Percentiles rank a stretch among this genome's conserved stretches.
phyloP scores from a whole-genome alignment of 2,113 vertebrate species.

The Fregata magnificens region DNA sequence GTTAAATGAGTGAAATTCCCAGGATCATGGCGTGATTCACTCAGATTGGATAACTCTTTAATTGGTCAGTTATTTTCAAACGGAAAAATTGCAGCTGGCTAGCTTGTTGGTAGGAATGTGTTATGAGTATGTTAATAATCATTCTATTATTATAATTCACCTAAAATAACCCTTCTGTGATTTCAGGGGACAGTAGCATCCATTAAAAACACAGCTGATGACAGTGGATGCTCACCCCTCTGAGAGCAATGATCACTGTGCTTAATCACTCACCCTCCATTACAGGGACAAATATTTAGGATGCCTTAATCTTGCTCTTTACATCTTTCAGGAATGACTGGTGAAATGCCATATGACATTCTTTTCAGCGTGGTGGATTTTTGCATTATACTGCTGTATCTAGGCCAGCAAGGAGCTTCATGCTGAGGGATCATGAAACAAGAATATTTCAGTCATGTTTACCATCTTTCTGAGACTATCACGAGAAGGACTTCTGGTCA shows the following conservation, averaged over 20 bases:
- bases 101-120: neutral
- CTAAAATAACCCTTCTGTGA: neutral
- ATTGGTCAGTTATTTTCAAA: neutral
- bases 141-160: neutral
- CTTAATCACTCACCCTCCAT: neutral
- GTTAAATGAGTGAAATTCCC: neutral
- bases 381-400: neutral
- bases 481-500: neutral
- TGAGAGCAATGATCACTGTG: neutral
- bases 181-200: neutral
- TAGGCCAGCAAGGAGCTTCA: neutral
- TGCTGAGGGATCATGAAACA: neutral
- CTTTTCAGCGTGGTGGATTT: neutral
- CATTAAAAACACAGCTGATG: neutral
- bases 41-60: neutral
- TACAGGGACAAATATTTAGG: neutral
- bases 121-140: neutral
- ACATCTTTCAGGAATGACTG: neutral
- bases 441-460: neutral
- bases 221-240: neutral
- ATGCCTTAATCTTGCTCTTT: neutral
- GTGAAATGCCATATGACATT: neutral
- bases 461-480: neutral
- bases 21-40: neutral
- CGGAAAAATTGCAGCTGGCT: neutral